These are phyloP conservation scores for Vicugna pacos DNA, from an alignment of 2,113 vertebrate species.

Conservation along the genomic window DNA sequence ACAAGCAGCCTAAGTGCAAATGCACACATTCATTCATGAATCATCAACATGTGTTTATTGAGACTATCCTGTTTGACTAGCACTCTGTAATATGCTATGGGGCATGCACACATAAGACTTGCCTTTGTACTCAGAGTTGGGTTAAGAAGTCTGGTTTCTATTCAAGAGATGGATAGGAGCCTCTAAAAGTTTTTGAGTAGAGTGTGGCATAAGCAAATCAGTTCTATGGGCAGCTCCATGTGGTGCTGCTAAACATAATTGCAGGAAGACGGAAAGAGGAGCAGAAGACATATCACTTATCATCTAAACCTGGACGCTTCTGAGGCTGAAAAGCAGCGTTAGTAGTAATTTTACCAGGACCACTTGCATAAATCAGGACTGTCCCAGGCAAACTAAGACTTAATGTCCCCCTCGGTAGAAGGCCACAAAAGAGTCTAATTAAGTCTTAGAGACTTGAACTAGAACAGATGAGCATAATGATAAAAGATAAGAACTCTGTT, in stretches of 20 bases:
- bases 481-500: background rate
- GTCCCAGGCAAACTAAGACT: background rate
- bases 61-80: background rate
- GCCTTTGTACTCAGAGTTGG: background rate
- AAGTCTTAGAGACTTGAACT: background rate
- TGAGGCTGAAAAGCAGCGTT: background rate
- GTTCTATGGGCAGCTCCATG: background rate
- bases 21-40: background rate
- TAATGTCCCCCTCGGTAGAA: rapidly evolving
- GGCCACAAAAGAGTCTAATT: too few relatives aligned
- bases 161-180: background rate
- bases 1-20: background rate
- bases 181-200: background rate
- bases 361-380: background rate
- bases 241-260: background rate
- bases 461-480: background rate
- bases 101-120: rapidly evolving
- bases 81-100: background rate
- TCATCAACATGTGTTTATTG: rapidly evolving
- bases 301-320: background rate
- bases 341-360: background rate
- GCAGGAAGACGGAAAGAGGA: background rate
- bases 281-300: background rate
- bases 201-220: background rate
- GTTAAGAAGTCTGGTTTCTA: background rate